Conservation (phyloP, 2,888 invertebrate species). For the Petrolisthes manimaculis region DNA sequence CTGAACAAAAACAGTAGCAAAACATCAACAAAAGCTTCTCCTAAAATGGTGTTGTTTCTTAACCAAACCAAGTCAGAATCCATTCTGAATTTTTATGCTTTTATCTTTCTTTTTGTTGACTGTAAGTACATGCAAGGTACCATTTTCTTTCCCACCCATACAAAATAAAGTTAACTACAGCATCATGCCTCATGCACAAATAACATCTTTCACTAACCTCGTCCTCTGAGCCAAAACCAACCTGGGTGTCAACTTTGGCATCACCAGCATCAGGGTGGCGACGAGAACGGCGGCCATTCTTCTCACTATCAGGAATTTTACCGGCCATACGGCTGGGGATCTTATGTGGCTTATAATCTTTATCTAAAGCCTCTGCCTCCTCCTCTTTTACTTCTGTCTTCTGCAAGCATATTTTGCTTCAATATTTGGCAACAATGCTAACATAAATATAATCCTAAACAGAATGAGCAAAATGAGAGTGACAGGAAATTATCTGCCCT, state of each 20-base stretch:
- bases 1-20: no score
- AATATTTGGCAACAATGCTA: background rate
- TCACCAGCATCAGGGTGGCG: slow-evolving; percentile 65
- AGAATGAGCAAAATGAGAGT: no score
- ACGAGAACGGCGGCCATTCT: slow-evolving; percentile 67
- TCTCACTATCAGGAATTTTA: slow-evolving; percentile 74
- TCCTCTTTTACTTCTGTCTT: slow-evolving; percentile 68
- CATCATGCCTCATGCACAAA: slow-evolving; percentile 25
- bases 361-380: slow-evolving; percentile 75
- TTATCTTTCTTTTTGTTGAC: no score
- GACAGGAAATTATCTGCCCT: no score
- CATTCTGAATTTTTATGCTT: no score
- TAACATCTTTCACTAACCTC: slow-evolving; percentile 46
- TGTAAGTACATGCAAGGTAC: no score
- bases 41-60: no score
- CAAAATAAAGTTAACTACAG: background rate
- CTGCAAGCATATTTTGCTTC: slow-evolving; percentile 19
- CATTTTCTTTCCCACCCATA: no score
- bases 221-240: slow-evolving; percentile 61
- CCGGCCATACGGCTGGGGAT: slow-evolving; percentile 80
- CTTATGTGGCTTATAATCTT: slow-evolving; percentile 82
- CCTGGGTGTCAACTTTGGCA: slow-evolving; percentile 53
- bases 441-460: no score
- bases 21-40: no score
- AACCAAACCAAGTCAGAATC: no score